Percentiles rank a stretch among this genome's conserved stretches.
Conservation (phyloP, 2,797 vertebrate genomes). For the Phyllotis vaccarum region DNA sequence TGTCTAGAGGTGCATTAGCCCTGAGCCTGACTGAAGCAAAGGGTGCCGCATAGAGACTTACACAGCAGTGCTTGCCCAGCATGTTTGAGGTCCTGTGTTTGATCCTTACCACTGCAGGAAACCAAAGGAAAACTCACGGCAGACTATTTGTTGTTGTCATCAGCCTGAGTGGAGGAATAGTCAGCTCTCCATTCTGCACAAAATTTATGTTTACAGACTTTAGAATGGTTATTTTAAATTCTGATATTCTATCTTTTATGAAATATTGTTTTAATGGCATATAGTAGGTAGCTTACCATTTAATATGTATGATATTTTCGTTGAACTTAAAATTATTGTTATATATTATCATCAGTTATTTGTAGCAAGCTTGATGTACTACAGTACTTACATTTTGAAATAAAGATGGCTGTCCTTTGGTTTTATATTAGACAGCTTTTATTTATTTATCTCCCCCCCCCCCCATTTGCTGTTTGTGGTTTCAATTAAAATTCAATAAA, state of each 20-base stretch:
- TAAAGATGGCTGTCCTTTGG: not conserved
- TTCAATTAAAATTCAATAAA: not conserved
- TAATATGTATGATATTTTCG: conserved; percentile 21
- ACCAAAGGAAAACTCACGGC: not conserved
- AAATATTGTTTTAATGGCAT: conserved; percentile 33
- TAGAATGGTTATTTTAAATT: conserved; percentile 26
- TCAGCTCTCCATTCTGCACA: not conserved
- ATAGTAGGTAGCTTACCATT: not conserved
- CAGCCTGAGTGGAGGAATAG: not conserved
- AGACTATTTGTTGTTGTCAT: not conserved
- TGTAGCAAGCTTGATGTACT: not conserved
- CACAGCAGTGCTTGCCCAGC: not conserved
- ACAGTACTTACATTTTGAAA: conserved; percentile 1
- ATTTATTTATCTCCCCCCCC: not conserved
- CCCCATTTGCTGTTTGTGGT: conserved; percentile 3
- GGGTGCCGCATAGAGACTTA: not conserved
- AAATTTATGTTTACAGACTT: conserved; percentile 2
- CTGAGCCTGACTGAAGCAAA: not conserved
- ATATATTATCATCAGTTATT: conserved; percentile 4
- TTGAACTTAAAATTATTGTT: conserved; percentile 50
- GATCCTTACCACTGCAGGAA: not conserved
- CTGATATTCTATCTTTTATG: not conserved
- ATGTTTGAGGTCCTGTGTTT: not conserved
- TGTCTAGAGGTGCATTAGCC: not conserved
- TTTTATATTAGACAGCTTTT: conserved; percentile 3